Percentiles rank a stretch among this genome's conserved stretches.
These are phyloP conservation scores for human (Homo sapiens) DNA, from an alignment of 2,113 vertebrate genomes.

Conservation along the genomic window DNA sequence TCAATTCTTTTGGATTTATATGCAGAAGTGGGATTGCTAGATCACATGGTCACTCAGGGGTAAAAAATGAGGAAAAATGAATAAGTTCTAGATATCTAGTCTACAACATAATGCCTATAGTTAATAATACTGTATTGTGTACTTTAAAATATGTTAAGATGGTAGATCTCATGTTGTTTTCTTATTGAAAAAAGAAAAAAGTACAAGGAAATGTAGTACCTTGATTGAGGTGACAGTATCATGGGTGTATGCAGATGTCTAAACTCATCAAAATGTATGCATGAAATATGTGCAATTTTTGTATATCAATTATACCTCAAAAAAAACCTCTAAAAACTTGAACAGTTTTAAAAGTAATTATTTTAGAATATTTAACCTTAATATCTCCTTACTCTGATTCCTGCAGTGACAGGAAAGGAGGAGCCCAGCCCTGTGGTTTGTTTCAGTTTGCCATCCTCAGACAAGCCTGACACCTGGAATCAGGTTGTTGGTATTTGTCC, in stretches of 20 bases:
- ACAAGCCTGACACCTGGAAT: background rate
- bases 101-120: background rate
- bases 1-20: background rate
- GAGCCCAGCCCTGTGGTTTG: rapidly evolving
- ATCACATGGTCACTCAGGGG: background rate
- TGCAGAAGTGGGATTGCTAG: background rate
- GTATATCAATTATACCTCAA: background rate
- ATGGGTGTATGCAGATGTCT: background rate
- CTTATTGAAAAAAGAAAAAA: background rate
- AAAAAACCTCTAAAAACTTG: background rate
- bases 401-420: background rate
- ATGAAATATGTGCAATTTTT: background rate
- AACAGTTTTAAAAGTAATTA: background rate
- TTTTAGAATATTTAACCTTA: background rate
- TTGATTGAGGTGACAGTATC: background rate
- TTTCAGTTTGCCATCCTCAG: background rate
- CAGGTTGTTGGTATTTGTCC: background rate
- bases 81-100: background rate
- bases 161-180: background rate
- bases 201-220: background rate
- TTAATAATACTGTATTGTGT: background rate
- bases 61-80: background rate
- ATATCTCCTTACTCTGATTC: background rate
- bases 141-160: background rate
- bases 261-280: background rate